These are phyloP conservation scores for Dione juno DNA, from an alignment of 2,888 invertebrate species.

Conservation along the genomic window DNA sequence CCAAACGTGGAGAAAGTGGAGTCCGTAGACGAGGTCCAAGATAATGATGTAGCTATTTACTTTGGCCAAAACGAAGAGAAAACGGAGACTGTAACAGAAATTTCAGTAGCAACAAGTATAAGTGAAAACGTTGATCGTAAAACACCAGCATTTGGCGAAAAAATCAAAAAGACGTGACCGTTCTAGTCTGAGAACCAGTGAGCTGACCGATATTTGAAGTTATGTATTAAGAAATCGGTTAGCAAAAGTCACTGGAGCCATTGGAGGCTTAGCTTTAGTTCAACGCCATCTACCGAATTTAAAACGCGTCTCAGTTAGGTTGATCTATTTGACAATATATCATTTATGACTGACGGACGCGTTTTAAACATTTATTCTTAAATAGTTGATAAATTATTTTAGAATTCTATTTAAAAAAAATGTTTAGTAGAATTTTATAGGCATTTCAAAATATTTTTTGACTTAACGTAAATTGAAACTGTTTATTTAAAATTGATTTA, in stretches of 20 bases:
- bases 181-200: slow-evolving; percentile 47
- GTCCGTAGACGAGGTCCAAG: slow-evolving; percentile 73
- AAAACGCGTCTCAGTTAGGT: slow-evolving; percentile 48
- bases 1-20: slow-evolving; percentile 57
- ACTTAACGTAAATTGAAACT: not conserved
- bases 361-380: slow-evolving; percentile 41
- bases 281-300: slow-evolving; percentile 49
- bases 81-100: slow-evolving; percentile 72
- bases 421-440: not conserved
- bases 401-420: slow-evolving; percentile 1
- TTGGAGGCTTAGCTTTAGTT: slow-evolving; percentile 28
- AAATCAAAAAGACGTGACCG: slow-evolving; percentile 59
- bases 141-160: slow-evolving; percentile 62
- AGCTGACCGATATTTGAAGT: not conserved
- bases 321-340: slow-evolving; percentile 42
- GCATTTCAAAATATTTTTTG: not conserved
- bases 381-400: slow-evolving; percentile 1
- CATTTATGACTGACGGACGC: slow-evolving; percentile 37
- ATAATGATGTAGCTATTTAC: slow-evolving; percentile 85
- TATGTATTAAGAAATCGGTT: not conserved
- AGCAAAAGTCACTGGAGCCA: slow-evolving; percentile 25
- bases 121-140: slow-evolving; percentile 63
- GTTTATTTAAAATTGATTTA: too few species aligned
- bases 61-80: slow-evolving; percentile 64
- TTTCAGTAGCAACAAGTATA: slow-evolving; percentile 76